Conservation (phyloP, 1,140 invertebrate genomes). For the Arion vulgaris region DNA sequence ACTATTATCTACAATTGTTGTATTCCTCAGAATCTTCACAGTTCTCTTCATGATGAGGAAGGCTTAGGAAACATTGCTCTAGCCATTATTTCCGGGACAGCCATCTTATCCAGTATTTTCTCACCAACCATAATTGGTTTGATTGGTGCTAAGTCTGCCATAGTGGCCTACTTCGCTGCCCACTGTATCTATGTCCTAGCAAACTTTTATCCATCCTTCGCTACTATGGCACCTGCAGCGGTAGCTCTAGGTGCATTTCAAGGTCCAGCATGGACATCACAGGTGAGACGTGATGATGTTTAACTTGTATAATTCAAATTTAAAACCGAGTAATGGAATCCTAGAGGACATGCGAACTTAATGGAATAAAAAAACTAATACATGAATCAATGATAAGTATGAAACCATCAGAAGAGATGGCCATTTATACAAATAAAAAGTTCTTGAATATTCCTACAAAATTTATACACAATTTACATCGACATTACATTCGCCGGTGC, state of each 20-base stretch:
- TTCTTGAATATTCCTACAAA: too few species aligned
- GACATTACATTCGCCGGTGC: too few species aligned
- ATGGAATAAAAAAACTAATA: too few species aligned
- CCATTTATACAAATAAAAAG: too few species aligned
- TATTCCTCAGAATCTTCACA: constrained; percentile 51
- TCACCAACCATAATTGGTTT: constrained; percentile 48
- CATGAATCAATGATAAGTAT: too few species aligned
- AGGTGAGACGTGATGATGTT: too few species aligned
- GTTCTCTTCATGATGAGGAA: constrained; percentile 52
- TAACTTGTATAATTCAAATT: too few species aligned
- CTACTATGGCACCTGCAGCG: constrained; percentile 57
- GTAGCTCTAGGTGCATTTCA: constrained; percentile 50
- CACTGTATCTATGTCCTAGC: constrained; percentile 57
- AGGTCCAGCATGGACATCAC: constrained; percentile 59
- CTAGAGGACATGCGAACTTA: too few species aligned
- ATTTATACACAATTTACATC: too few species aligned
- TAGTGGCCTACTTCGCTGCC: constrained; percentile 46
- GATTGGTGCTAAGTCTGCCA: constrained; percentile 52
- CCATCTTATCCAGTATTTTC: constrained; percentile 47
- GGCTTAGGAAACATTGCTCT: constrained; percentile 38
- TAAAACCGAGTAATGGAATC: too few species aligned
- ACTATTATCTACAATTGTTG: too few species aligned
- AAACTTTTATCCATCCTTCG: constrained; percentile 72
- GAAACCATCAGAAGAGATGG: too few species aligned
- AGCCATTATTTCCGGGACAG: constrained; percentile 39